A percentile compares a stretch with the other conserved stretches of the same genome.
Conservation (phyloP, 2,797 vertebrate genomes). For the Melanotaenia pygmaea region DNA sequence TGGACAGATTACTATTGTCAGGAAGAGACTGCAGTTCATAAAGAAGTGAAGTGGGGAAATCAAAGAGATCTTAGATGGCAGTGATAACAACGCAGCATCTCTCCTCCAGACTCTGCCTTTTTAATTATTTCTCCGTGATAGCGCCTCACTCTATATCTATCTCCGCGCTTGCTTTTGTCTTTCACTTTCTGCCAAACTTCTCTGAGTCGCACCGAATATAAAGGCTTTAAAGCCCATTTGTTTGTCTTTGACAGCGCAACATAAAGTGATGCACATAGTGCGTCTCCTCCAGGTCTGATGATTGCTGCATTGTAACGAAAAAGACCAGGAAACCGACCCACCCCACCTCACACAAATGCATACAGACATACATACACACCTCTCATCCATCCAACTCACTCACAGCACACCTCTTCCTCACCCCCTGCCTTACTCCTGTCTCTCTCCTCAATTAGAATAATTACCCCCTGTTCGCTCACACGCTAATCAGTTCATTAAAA, state of each 20-base stretch:
- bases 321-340: slow-evolving; percentile 55
- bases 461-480: slow-evolving; percentile 83
- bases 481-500: slow-evolving; percentile 88
- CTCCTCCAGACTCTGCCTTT: slow-evolving; percentile 59
- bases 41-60: slow-evolving; percentile 69
- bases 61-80: slow-evolving; percentile 72
- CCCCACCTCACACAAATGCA: slow-evolving; percentile 22
- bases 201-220: slow-evolving; percentile 53
- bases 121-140: slow-evolving; percentile 73
- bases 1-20: slow-evolving; percentile 71
- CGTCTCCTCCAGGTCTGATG: slow-evolving; percentile 50
- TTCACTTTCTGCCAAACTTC: slow-evolving; percentile 71
- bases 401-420: slow-evolving; percentile 58
- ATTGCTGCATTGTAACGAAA: slow-evolving; percentile 66
- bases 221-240: slow-evolving; percentile 66
- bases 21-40: slow-evolving; percentile 57
- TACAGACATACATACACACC: slow-evolving; percentile 16
- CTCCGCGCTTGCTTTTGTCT: slow-evolving; percentile 38
- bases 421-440: slow-evolving; percentile 78
- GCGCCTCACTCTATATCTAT: slow-evolving; percentile 18
- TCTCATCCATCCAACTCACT: slow-evolving; percentile 56
- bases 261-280: slow-evolving; percentile 55
- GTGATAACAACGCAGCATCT: slow-evolving; percentile 63
- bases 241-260: slow-evolving; percentile 68
- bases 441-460: slow-evolving; percentile 86